These are phyloP conservation scores for Drosophila pseudoananassae DNA, from an alignment of 1,140 invertebrate genomes.

Conservation along the genomic window DNA sequence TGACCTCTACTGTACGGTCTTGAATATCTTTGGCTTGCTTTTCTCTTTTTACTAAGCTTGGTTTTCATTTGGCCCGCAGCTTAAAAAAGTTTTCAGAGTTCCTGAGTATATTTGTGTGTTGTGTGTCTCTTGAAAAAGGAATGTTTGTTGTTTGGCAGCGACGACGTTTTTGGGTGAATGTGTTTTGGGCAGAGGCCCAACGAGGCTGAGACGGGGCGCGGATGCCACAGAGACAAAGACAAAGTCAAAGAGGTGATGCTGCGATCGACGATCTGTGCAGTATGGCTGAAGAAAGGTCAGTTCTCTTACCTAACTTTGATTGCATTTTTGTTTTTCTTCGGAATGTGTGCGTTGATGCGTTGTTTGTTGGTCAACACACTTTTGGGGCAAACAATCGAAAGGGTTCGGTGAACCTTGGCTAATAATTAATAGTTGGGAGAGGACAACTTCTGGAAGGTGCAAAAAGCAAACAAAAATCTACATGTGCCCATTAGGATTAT, in stretches of 20 bases:
- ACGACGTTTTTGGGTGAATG: conserved; percentile 72
- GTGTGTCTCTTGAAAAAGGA: conserved; percentile 75
- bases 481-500: conserved; percentile 5
- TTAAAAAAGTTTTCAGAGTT: conserved; percentile 37
- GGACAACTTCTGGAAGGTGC: conserved; percentile 10
- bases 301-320: conserved; percentile 80
- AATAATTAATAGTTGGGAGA: conserved; percentile 18
- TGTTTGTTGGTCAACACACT: conserved; percentile 41
- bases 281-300: conserved; percentile 81
- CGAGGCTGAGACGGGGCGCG: conserved; percentile 1
- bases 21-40: conserved; percentile 47
- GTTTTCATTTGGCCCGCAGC: conserved; percentile 55
- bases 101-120: conserved; percentile 18
- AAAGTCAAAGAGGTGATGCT: not conserved
- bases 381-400: conserved; percentile 30
- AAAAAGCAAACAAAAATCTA: conserved; percentile 8
- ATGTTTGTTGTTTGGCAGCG: conserved; percentile 62
- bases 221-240: conserved; percentile 13
- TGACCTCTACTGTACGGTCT: conserved; percentile 25
- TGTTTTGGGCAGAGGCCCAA: conserved; percentile 31
- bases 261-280: conserved; percentile 68
- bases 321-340: conserved; percentile 61
- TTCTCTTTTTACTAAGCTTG: conserved; percentile 73
- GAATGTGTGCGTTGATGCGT: conserved; percentile 44
- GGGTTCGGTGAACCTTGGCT: conserved; percentile 22